Evolutionary conservation across 1,140 invertebrate species (phyloP).

Genomic region (Phymastichus coffea): DNA sequence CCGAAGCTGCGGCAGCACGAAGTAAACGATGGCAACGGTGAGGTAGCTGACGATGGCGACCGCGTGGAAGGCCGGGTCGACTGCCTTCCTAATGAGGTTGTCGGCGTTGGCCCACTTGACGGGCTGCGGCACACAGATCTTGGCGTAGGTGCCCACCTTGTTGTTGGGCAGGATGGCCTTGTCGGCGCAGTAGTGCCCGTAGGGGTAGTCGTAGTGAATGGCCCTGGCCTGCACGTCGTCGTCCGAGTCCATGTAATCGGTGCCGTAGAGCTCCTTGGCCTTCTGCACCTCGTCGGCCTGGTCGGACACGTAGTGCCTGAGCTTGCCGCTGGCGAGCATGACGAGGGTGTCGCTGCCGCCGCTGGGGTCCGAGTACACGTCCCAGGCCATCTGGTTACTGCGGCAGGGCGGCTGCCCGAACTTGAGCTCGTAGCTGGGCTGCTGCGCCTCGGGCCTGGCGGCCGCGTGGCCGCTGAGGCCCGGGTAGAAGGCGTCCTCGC

Average conservation of each 20-base stretch:
- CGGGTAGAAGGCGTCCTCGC: constrained; percentile 31
- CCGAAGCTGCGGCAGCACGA: constrained; percentile 77
- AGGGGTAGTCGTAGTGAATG: constrained; percentile 68
- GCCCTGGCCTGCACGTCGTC: constrained; percentile 46
- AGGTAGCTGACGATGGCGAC: constrained; percentile 71
- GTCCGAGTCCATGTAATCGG: constrained; percentile 40
- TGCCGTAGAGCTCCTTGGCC: constrained; percentile 53
- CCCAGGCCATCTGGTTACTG: constrained; percentile 65
- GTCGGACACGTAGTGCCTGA: constrained; percentile 69
- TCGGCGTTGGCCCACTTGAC: constrained; percentile 69
- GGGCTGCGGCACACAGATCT: constrained; percentile 71
- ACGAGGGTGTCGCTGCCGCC: constrained; percentile 63
- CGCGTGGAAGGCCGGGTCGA: constrained; percentile 74
- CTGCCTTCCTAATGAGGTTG: constrained; percentile 70
- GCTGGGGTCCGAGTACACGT: constrained; percentile 67
- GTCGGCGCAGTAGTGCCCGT: constrained; percentile 77
- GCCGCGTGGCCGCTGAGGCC: too few relatives aligned
- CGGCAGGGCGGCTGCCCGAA: constrained; percentile 71
- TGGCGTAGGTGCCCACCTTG: constrained; percentile 64
- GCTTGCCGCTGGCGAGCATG: constrained; percentile 66
- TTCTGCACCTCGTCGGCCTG: constrained; percentile 23
- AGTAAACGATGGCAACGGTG: constrained; percentile 77
- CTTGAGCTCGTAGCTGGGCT: constrained; percentile 13
- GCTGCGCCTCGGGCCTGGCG: not conserved
- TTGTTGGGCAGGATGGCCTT: constrained; percentile 60